Conservation (phyloP, 2,113 vertebrate genomes). For the Pyxicephalus adspersus region DNA sequence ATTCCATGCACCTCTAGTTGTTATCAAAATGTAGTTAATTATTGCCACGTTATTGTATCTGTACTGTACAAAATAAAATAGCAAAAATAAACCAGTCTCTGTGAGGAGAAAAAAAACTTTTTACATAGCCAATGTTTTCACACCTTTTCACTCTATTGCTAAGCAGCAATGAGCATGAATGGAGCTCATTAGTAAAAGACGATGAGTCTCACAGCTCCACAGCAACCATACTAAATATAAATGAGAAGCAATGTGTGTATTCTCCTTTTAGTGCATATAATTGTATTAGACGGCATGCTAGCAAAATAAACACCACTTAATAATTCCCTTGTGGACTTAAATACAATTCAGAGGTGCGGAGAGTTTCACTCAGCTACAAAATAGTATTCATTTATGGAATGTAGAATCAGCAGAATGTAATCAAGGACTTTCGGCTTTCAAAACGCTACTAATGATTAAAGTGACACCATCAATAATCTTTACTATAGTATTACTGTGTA, state of each 20-base stretch:
- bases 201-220: constrained; percentile 3
- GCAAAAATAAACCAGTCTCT: background rate
- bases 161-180: background rate
- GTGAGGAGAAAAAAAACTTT: background rate
- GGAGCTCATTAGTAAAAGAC: constrained; percentile 36
- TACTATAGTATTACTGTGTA: constrained; percentile 9
- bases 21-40: background rate
- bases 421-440: background rate
- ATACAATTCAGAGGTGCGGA: constrained; percentile 4
- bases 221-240: constrained; percentile 8
- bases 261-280: constrained; percentile 21
- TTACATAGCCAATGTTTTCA: background rate
- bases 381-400: constrained; percentile 30
- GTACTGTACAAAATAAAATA: background rate
- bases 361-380: background rate
- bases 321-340: background rate
- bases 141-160: background rate
- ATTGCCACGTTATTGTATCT: background rate
- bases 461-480: constrained; percentile 23
- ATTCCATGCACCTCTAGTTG: no score
- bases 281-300: constrained; percentile 8
- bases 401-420: constrained; percentile 28
- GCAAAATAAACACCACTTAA: constrained; percentile 14
- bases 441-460: constrained; percentile 18
- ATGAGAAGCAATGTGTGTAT: constrained; percentile 24